A percentile compares a stretch with the other conserved stretches of the same genome.
Evolutionary conservation across 2,113 vertebrate genomes (phyloP).

Genomic region (Ailuropoda melanoleuca): DNA sequence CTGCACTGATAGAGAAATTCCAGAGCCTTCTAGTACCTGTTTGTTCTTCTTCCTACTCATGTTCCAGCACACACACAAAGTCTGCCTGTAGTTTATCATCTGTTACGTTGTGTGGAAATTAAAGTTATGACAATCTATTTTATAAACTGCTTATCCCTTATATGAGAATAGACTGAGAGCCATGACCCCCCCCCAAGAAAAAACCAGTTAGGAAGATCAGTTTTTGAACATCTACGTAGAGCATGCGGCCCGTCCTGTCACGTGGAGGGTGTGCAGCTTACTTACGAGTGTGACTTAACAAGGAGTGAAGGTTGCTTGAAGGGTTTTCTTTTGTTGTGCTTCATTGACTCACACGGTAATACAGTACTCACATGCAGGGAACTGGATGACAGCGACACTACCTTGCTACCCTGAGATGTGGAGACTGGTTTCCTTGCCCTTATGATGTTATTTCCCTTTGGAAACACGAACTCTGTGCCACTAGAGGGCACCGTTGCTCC

Average conservation of each 20-base stretch:
- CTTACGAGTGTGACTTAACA: neutral
- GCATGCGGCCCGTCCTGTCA: neutral
- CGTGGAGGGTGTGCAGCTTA: neutral
- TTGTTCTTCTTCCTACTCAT: neutral
- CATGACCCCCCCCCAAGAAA: neutral
- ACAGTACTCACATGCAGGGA: too few species aligned
- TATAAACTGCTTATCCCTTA: neutral
- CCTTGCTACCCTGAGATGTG: neutral
- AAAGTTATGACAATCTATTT: neutral
- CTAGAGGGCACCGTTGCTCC: constrained; percentile 13
- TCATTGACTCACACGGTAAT: neutral
- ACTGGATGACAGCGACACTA: too few species aligned
- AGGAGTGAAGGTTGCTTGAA: neutral
- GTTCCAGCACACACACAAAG: neutral
- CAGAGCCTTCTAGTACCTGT: neutral
- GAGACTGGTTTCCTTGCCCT: neutral
- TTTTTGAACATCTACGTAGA: neutral
- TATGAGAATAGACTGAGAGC: neutral
- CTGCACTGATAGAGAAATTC: neutral
- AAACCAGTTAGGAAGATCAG: neutral
- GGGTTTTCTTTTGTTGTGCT: neutral
- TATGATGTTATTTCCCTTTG: neutral
- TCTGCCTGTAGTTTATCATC: neutral
- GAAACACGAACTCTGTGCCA: neutral
- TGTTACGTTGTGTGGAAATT: neutral